Evolutionary conservation across 1,140 invertebrate species (phyloP).

Genomic region (Parapsyche elsis): DNA sequence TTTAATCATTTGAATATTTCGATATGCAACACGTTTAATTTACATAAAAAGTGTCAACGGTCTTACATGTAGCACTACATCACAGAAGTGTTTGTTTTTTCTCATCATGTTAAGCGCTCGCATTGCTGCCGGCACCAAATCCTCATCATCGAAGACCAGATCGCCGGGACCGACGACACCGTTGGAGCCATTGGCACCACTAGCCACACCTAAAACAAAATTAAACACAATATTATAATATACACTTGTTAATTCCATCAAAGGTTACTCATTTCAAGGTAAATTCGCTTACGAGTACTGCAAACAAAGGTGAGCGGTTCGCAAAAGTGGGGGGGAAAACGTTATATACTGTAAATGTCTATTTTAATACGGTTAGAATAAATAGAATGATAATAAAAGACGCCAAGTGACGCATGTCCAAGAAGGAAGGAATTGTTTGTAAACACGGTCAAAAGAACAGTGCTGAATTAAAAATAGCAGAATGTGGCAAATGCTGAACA

Average conservation of each 20-base stretch:
- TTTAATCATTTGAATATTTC: slow-evolving; percentile 28
- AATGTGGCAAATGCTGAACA: neutral
- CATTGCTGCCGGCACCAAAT: slow-evolving; percentile 70
- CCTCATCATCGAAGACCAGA: slow-evolving; percentile 58
- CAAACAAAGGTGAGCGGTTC: too few relatives aligned
- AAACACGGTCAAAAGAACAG: neutral
- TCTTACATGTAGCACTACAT: slow-evolving; percentile 81
- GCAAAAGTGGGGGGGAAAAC: too few relatives aligned
- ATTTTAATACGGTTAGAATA: too few relatives aligned
- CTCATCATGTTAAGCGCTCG: slow-evolving; percentile 78
- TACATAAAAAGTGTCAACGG: slow-evolving; percentile 50
- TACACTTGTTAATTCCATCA: neutral
- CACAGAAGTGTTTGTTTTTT: slow-evolving; percentile 82
- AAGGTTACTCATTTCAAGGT: neutral
- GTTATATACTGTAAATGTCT: too few relatives aligned
- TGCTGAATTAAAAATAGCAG: neutral
- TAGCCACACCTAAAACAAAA: slow-evolving; percentile 36
- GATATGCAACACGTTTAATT: neutral
- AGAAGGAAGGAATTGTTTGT: neutral
- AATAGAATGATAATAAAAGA: neutral
- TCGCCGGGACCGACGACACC: slow-evolving; percentile 2
- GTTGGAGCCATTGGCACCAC: slow-evolving; percentile 33
- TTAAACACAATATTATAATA: neutral
- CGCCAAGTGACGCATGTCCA: neutral
- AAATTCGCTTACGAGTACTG: too few relatives aligned